Conservation (phyloP, 2,797 vertebrate species). For the Crotalus adamanteus region DNA sequence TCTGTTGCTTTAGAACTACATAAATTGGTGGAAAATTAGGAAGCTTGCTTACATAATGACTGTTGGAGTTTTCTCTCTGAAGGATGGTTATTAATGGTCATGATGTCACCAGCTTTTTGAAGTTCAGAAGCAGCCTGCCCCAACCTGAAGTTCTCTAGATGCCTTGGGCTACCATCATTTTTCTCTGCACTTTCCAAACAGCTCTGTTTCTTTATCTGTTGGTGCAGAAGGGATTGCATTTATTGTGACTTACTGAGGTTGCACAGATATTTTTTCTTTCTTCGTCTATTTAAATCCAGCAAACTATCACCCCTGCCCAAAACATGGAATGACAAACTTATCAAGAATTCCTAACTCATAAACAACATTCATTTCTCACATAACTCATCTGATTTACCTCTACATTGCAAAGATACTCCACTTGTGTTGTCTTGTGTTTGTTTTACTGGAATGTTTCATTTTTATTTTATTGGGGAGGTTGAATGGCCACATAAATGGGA, state of each 20-base stretch:
- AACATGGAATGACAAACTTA: neutral
- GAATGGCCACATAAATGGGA: neutral
- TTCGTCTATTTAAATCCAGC: neutral
- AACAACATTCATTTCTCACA: neutral
- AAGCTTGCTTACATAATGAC: neutral
- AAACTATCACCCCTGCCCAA: neutral
- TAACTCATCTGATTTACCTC: neutral
- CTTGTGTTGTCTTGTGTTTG: neutral
- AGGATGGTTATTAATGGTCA: neutral
- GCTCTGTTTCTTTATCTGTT: neutral
- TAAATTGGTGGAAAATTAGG: neutral
- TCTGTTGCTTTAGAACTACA: neutral
- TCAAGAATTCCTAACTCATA: neutral
- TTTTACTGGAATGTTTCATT: neutral
- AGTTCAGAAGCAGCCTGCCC: neutral
- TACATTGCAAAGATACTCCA: neutral
- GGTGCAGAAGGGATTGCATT: neutral
- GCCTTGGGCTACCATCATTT: neutral
- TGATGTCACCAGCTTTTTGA: neutral
- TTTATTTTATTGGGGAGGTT: neutral
- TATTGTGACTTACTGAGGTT: neutral
- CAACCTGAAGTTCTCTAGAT: neutral
- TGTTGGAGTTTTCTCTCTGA: neutral
- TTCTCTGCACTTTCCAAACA: neutral
- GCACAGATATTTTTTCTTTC: neutral